A percentile compares a stretch with the other conserved stretches of the same genome.
Conservation (phyloP, 2,888 invertebrate genomes). For the Epicampocera succincta region DNA sequence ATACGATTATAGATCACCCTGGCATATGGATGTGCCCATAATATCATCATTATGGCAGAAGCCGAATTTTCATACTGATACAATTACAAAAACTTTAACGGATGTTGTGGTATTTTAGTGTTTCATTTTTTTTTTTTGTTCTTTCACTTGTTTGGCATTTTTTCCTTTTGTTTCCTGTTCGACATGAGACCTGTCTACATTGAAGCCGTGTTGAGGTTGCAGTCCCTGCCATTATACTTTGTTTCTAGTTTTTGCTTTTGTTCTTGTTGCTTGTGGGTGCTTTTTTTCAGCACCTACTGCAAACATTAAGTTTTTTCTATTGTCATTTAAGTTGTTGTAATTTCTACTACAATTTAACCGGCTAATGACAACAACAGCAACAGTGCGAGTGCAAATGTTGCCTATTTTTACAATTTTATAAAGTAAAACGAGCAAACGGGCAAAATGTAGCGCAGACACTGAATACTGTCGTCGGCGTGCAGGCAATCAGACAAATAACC, state of each 20-base stretch:
- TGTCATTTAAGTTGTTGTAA: slow-evolving; percentile 30
- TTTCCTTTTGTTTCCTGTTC: slow-evolving; percentile 42
- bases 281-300: slow-evolving; percentile 52
- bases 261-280: not conserved
- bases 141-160: slow-evolving; percentile 23
- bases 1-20: no score
- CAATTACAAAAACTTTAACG: slow-evolving; percentile 58
- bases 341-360: slow-evolving; percentile 41
- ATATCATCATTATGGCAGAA: slow-evolving; percentile 50
- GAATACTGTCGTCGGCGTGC: not conserved
- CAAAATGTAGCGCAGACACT: slow-evolving; percentile 10
- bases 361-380: slow-evolving; percentile 60
- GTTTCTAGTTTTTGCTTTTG: slow-evolving; percentile 5
- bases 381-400: slow-evolving; percentile 50
- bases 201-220: slow-evolving; percentile 59
- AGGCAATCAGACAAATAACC: slow-evolving; percentile 16
- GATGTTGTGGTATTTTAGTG: slow-evolving; percentile 66
- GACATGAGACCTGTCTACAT: slow-evolving; percentile 59
- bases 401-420: slow-evolving; percentile 59
- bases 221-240: slow-evolving; percentile 27
- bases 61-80: slow-evolving; percentile 33
- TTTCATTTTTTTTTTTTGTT: slow-evolving; percentile 52
- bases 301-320: slow-evolving; percentile 45
- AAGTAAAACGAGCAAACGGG: slow-evolving; percentile 25
- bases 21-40: not conserved